Percentiles rank a stretch among this genome's conserved stretches.
These are phyloP conservation scores for Rhynchophorus ferrugineus DNA, from an alignment of 1,140 invertebrate genomes.

Conservation along the genomic window DNA sequence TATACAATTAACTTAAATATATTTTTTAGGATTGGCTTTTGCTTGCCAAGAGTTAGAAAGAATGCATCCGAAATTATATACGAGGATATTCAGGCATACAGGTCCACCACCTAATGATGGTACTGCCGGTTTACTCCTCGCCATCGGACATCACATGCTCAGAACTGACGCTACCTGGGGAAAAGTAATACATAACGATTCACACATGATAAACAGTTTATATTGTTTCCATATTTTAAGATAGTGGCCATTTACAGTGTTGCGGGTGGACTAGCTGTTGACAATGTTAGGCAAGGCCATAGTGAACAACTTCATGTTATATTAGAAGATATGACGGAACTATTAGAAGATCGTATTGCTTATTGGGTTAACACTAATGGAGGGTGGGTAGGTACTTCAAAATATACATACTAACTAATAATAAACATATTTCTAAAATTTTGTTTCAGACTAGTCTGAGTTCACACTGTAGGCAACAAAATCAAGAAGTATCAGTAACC, in stretches of 20 bases:
- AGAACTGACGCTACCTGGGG: constrained; percentile 55
- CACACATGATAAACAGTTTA: too few species aligned
- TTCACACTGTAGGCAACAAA: constrained; percentile 20
- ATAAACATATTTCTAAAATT: neutral
- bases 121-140: constrained; percentile 46
- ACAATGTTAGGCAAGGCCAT: constrained; percentile 59
- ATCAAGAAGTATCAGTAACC: constrained; percentile 25
- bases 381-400: constrained; percentile 53
- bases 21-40: constrained; percentile 40
- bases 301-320: constrained; percentile 56
- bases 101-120: constrained; percentile 43
- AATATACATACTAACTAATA: neutral
- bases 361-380: constrained; percentile 63
- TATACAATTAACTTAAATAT: too few species aligned
- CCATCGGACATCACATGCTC: constrained; percentile 50
- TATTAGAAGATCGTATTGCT: constrained; percentile 59
- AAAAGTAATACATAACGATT: constrained; percentile 41
- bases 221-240: too few species aligned
- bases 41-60: constrained; percentile 58
- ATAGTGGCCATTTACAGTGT: constrained; percentile 61
- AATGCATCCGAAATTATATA: constrained; percentile 56
- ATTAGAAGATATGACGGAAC: constrained; percentile 51
- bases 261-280: constrained; percentile 60
- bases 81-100: constrained; percentile 50
- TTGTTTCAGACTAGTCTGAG: constrained; percentile 23